Evolutionary conservation across 2,797 vertebrate genomes (phyloP), one percentile per base, ranked within the genome.

Genomic region (Scyliorhinus canicula): DNA sequence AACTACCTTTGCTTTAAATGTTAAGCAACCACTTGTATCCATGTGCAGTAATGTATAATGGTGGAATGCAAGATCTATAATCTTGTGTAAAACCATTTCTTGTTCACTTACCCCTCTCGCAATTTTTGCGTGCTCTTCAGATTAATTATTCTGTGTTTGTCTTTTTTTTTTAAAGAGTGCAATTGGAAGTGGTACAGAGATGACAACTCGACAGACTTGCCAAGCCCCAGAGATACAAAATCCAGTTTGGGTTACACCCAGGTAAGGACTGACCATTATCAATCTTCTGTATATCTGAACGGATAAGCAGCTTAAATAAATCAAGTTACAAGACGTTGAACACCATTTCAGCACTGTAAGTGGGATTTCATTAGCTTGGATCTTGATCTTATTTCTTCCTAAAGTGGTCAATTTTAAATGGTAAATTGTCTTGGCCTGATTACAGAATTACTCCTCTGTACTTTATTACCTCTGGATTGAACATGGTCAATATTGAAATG

Each of bases 131-230:
- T 47, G 79, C 47, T 82, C 44, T 82, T 77, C 71, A 77, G 71
- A 4, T 77, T 77, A 77, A 14, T 77, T 77, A 77, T 77, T 77
- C 14, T n/a, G 11, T 74, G 11, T 77, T 74, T 74, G 3, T 44
- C 40, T 47, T 28, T 96, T 96, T 47, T 28, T 96, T 96, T 95
- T 95, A 44, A 95, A 97, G 97, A 95, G 95, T 11, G 96, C 96
- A 69, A 93, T 95, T n/a, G 96, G 95, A 35, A 95, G 95, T 69
- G 84, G 60, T 1, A 24, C 50, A 44, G 95, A 77, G 94, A 96
- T 96, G 35, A 96, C 79, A 95, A 96, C 60, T 44, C n/a, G 44
- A 91, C 60, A 65, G 60, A 65, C 40, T 91, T 26, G 65, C n/a
- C 57, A 65, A 65, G 40, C 40, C 40, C n/a, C 2, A 11, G n/a